phyloP scores from a whole-genome alignment of 1,140 invertebrate species.

The Acromyrmex echinatior region DNA sequence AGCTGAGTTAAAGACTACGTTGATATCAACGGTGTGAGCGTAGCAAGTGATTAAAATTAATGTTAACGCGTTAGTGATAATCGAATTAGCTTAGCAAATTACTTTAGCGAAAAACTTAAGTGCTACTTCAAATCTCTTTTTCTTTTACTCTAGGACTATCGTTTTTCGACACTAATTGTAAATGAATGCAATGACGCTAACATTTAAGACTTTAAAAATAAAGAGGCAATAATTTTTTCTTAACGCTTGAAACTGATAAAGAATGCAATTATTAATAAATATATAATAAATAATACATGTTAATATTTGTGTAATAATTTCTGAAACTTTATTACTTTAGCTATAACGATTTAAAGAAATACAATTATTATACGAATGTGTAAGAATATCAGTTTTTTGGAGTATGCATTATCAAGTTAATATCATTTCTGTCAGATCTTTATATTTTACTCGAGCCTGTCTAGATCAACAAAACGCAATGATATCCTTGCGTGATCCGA shows the following conservation, averaged over 20 bases:
- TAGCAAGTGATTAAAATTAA: neutral
- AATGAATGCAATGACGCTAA: neutral
- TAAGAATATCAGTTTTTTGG: neutral
- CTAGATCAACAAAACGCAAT: slow-evolving; percentile 31
- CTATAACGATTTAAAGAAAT: neutral
- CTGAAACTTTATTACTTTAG: neutral
- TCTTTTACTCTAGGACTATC: neutral
- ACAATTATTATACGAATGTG: neutral
- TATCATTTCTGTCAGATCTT: neutral
- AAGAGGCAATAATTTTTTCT: neutral
- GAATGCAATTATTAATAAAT: neutral
- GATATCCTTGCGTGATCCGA: slow-evolving; percentile 22
- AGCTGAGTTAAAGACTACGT: slow-evolving; percentile 24
- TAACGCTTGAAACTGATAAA: neutral
- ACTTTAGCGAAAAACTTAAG: neutral
- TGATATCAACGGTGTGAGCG: slow-evolving; percentile 27
- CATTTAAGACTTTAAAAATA: slow-evolving; percentile 2
- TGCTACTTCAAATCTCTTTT: neutral
- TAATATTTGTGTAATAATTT: slow-evolving; percentile 16
- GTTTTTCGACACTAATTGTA: neutral
- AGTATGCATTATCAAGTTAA: neutral
- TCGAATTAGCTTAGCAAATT: slow-evolving; percentile 10
- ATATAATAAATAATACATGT: neutral
- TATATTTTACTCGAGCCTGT: slow-evolving; percentile 2
- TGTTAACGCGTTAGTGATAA: slow-evolving; percentile 14